Conservation (phyloP, 2,797 vertebrate species). For the Anableps anableps region DNA sequence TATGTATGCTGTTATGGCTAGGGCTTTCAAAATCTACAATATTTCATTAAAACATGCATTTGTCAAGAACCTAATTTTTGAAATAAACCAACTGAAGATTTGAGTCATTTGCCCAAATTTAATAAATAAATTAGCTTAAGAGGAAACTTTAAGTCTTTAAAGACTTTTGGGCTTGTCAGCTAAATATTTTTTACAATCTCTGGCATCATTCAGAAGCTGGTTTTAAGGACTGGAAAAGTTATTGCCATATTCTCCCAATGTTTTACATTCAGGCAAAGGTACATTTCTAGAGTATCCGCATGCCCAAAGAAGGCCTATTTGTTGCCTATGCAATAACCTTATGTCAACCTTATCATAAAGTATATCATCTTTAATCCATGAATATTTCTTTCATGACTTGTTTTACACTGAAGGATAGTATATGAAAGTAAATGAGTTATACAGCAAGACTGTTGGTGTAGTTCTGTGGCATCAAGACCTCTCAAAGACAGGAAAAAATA, state of each 20-base stretch:
- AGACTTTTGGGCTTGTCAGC: conserved; percentile 9
- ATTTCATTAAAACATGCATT: conserved; percentile 19
- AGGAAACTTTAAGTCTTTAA: conserved; percentile 7
- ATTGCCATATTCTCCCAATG: conserved; percentile 62
- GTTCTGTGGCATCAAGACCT: conserved; percentile 24
- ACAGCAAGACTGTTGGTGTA: conserved; percentile 14
- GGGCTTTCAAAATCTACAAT: conserved; percentile 1
- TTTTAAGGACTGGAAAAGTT: conserved; percentile 37
- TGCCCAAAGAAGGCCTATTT: conserved; percentile 1
- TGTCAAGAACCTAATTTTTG: neutral
- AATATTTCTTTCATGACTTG: neutral
- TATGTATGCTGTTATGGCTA: neutral
- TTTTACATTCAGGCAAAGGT: conserved; percentile 74
- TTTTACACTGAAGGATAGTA: conserved; percentile 17
- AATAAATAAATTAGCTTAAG: conserved; percentile 7
- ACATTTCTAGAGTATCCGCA: conserved; percentile 11
- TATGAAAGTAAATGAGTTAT: conserved; percentile 11
- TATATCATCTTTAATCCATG: conserved; percentile 7
- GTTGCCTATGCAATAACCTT: neutral
- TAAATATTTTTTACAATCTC: conserved; percentile 40
- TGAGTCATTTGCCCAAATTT: neutral
- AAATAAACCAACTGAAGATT: conserved; percentile 11
- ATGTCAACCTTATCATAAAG: conserved; percentile 5
- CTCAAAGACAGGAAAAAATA: conserved; percentile 17
- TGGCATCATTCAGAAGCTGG: conserved; percentile 34